These are phyloP conservation scores for Paraplagusia blochii DNA, from an alignment of 2,113 vertebrate genomes.

Conservation along the genomic window DNA sequence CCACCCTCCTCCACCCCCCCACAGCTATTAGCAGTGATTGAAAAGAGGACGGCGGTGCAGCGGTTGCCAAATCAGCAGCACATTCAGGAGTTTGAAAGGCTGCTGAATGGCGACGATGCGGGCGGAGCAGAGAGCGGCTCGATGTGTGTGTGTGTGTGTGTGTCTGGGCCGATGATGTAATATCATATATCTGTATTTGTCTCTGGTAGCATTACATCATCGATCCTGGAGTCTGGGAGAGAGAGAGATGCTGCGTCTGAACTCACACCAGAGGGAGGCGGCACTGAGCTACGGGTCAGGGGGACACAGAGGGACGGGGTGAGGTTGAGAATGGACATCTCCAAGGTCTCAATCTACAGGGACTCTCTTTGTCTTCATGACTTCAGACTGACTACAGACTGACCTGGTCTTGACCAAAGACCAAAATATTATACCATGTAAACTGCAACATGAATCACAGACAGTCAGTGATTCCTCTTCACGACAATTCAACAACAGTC, in stretches of 20 bases:
- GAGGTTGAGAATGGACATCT: no score
- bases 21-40: constrained; percentile 48
- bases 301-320: no score
- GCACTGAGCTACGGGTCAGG: background rate
- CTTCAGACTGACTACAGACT: no score
- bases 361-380: no score
- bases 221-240: constrained; percentile 37
- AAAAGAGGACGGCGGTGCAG: constrained; percentile 68
- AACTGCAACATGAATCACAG: no score
- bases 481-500: no score
- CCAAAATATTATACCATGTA: no score
- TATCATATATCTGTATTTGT: constrained; percentile 55
- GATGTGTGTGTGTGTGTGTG: constrained; percentile 35
- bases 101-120: constrained; percentile 69
- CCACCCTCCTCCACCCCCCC: constrained; percentile 55
- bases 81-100: constrained; percentile 74
- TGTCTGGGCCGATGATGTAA: constrained; percentile 65
- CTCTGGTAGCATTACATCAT: constrained; percentile 71
- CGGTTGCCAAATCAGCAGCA: constrained; percentile 70
- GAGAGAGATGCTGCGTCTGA: constrained; percentile 39
- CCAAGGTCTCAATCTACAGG: no score
- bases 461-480: no score
- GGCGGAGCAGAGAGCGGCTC: constrained; percentile 69
- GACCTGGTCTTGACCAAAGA: no score
- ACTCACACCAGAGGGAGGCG: constrained; percentile 17